Base-by-base conservation (phyloP, 2,888 invertebrate genomes). In the Lacanobia wlatinum region DNA sequence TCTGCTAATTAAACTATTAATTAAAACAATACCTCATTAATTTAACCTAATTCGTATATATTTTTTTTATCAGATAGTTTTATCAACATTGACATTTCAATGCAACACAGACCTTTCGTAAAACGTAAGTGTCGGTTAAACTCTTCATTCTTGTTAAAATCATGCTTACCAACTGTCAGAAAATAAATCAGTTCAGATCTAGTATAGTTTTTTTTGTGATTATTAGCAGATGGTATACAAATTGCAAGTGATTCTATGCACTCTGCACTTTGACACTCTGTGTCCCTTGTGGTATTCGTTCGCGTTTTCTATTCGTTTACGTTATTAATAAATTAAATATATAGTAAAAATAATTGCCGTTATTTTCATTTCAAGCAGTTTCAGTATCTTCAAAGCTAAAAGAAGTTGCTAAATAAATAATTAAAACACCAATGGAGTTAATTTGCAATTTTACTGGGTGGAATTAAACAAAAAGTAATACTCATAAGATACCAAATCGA, bases 221-320 rank as follows among this genome's bases (percentile, higher is more conserved):
- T 10, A 46, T 76, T 70, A 64, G 73, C 78, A 85, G 69, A 70
- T 81, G 76, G 59, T 77, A 73, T 46, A n/a, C 18, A 69, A 58
- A 78, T 63, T 7, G 18, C 1, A 65, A 50, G 67, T 78, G 78
- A 66, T 56, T 70, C 65, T 85, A 72, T 73, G 82, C 70, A 73
- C 80, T 77, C 79, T 73, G 76, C 82, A 84, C 82, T 85, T 63
- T 53, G 78, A 76, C 80, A 78, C 80, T 59, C 59, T 10, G 78
- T 82, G 81, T 79, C 76, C 58, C 67, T 72, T 75, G 83, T 83
- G 77, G 75, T 63, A 64, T 63, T 52, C 65, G 83, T 83, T 85
- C 77, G 84, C 84, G 84, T 82, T 84, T 70, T 62, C 14, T 62
- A 14, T 72, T 23, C 1, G 1, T 59, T 48, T 53, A n/a, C 0